Percentiles rank a stretch among this genome's conserved stretches.
phyloP scores from a whole-genome alignment of 2,888 invertebrate species.

The Pinctada fucata region DNA sequence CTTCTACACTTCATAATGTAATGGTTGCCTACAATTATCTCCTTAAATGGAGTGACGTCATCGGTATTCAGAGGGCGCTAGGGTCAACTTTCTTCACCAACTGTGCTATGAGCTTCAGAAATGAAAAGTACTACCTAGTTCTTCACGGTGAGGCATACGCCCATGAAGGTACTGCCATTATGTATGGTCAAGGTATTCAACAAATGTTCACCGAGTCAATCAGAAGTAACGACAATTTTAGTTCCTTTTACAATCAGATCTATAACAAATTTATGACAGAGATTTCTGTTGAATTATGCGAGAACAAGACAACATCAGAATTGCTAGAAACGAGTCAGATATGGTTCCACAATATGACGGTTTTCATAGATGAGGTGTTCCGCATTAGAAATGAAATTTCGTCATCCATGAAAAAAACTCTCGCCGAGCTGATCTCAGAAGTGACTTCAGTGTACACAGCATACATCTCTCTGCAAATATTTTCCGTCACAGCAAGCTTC shows the following conservation, averaged over 20 bases:
- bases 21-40: slow-evolving; percentile 10
- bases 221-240: background rate
- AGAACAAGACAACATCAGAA: background rate
- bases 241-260: background rate
- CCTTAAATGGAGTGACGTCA: slow-evolving; percentile 13
- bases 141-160: slow-evolving; percentile 16
- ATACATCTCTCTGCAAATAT: slow-evolving; percentile 12
- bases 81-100: slow-evolving; percentile 18
- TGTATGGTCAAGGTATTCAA: slow-evolving; percentile 11
- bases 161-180: background rate
- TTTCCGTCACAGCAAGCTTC: background rate
- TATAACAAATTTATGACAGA: background rate
- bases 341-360: slow-evolving; percentile 36
- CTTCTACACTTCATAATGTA: background rate
- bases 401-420: background rate
- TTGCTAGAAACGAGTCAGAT: background rate
- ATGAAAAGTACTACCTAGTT: background rate
- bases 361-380: slow-evolving; percentile 17
- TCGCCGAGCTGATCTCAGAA: background rate
- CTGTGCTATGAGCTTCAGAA: slow-evolving; percentile 11
- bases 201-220: background rate
- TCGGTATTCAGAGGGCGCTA: slow-evolving; percentile 27
- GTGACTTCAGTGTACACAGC: slow-evolving; percentile 13
- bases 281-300: background rate
- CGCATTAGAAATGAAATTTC: slow-evolving; percentile 8